Conservation (phyloP, 2,888 invertebrate species). For the Drymonia ruficornis region DNA sequence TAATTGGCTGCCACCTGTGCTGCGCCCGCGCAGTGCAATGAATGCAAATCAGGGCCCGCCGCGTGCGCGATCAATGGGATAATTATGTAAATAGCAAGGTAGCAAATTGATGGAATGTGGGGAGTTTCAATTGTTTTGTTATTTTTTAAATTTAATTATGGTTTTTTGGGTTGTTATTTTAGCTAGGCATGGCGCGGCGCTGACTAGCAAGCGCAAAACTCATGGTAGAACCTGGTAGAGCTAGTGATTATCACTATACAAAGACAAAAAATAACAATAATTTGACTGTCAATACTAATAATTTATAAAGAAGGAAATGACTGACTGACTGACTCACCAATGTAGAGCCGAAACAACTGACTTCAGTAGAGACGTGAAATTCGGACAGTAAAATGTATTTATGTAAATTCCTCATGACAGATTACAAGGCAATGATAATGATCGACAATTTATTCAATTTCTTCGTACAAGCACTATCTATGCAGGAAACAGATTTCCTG, state of each 20-base stretch:
- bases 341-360: too few relatives aligned
- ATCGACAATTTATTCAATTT: not conserved
- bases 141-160: not conserved
- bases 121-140: not conserved
- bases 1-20: not conserved
- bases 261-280: too few relatives aligned
- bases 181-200: too few relatives aligned
- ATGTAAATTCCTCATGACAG: not conserved
- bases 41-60: not conserved
- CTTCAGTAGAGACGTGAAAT: too few relatives aligned
- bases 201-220: too few relatives aligned
- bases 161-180: too few relatives aligned
- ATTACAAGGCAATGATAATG: not conserved
- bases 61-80: not conserved
- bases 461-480: slow-evolving; percentile 5
- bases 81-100: not conserved
- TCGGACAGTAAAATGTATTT: not conserved
- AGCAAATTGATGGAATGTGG: not conserved
- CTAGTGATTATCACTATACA: too few relatives aligned
- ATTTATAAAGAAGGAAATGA: too few relatives aligned
- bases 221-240: too few relatives aligned
- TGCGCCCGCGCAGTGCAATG: slow-evolving; percentile 4
- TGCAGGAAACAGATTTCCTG: slow-evolving; percentile 7
- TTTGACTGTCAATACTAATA: too few relatives aligned
- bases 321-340: too few relatives aligned